phyloP scores from a whole-genome alignment of 2,113 vertebrate genomes.

The Datnioides undecimradiatus region DNA sequence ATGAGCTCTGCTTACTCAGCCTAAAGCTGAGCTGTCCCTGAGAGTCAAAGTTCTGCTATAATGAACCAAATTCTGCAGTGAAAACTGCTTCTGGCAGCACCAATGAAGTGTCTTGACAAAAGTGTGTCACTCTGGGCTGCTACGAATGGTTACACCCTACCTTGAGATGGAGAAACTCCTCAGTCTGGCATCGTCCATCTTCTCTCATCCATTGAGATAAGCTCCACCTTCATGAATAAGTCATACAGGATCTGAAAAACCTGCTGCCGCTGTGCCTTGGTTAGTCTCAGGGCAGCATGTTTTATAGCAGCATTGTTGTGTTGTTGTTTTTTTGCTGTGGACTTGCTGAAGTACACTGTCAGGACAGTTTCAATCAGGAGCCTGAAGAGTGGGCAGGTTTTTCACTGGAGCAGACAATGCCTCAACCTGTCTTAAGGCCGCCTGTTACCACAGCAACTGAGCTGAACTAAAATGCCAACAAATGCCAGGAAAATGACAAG shows the following conservation, averaged over 20 bases:
- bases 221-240: slow-evolving; percentile 56
- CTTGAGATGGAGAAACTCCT: slow-evolving; percentile 10
- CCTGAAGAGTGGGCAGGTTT: background rate
- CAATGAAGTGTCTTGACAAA: background rate
- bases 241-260: slow-evolving; percentile 32
- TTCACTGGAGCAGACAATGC: background rate
- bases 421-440: slow-evolving; percentile 25
- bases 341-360: background rate
- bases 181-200: background rate
- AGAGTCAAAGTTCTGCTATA: slow-evolving; percentile 10
- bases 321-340: background rate
- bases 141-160: background rate
- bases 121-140: background rate
- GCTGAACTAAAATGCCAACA: slow-evolving; percentile 69
- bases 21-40: background rate
- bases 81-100: slow-evolving; percentile 27
- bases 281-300: slow-evolving; percentile 10
- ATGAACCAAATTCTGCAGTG: slow-evolving; percentile 20
- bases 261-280: slow-evolving; percentile 3
- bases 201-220: slow-evolving; percentile 15
- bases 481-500: slow-evolving; percentile 66
- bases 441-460: slow-evolving; percentile 73
- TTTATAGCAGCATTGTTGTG: background rate
- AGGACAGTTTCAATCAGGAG: background rate
- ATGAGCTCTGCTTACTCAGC: slow-evolving; percentile 54